These are phyloP conservation scores for Bubo blakistoni DNA, from an alignment of 2,113 vertebrate genomes.

Conservation along the genomic window DNA sequence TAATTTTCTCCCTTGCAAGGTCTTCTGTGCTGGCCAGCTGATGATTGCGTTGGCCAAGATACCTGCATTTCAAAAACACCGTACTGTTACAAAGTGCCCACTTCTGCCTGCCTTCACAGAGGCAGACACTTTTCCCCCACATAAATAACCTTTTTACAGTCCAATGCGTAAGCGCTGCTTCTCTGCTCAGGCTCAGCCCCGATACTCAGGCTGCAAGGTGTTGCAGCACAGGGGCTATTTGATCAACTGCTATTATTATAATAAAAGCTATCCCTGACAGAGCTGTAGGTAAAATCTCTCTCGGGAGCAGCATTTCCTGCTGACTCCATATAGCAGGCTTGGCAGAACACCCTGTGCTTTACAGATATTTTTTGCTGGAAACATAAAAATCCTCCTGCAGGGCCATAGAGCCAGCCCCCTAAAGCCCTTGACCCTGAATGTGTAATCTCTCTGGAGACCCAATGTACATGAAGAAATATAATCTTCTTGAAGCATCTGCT, in stretches of 20 bases:
- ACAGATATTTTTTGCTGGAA: constrained; percentile 8
- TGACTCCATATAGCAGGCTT: neutral
- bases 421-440: neutral
- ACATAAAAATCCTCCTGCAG: neutral
- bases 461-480: constrained; percentile 23
- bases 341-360: constrained; percentile 20
- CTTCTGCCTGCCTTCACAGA: neutral
- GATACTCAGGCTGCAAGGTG: neutral
- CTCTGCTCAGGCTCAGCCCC: neutral
- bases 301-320: neutral
- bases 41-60: neutral
- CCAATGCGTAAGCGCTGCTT: neutral
- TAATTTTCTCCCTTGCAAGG: neutral
- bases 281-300: neutral
- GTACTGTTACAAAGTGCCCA: neutral
- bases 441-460: constrained; percentile 5
- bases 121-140: neutral
- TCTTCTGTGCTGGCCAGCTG: neutral
- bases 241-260: neutral
- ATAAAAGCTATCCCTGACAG: neutral
- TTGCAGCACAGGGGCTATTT: neutral
- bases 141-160: neutral
- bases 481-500: constrained; percentile 42
- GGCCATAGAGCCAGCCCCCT: neutral
- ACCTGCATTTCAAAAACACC: neutral